These are phyloP conservation scores for Falco cherrug DNA, from an alignment of 2,797 vertebrate genomes.

Conservation along the genomic window DNA sequence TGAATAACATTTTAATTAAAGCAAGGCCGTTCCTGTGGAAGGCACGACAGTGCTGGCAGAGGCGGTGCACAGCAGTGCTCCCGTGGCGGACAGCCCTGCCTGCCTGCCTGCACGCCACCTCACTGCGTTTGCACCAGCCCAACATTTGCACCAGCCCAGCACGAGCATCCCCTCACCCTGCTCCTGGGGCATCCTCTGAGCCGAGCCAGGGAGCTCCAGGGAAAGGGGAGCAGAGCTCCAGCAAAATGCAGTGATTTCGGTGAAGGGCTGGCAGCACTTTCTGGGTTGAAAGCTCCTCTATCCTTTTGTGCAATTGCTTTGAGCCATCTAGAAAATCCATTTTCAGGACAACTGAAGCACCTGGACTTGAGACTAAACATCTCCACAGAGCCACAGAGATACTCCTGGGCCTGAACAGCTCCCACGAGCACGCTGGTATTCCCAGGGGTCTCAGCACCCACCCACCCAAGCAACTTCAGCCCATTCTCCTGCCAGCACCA, in stretches of 20 bases:
- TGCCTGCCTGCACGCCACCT: neutral
- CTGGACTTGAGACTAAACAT: neutral
- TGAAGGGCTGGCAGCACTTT: neutral
- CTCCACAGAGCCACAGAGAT: neutral
- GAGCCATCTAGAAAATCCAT: neutral
- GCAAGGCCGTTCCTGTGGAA: neutral
- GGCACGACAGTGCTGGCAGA: neutral
- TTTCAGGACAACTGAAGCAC: neutral
- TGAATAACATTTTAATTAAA: neutral
- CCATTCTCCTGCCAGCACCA: neutral
- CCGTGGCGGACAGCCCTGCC: neutral
- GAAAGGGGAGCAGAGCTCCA: neutral
- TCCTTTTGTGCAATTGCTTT: neutral
- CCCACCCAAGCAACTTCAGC: neutral
- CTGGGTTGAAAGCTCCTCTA: neutral
- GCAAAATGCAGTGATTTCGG: fast-evolving
- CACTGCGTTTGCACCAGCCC: neutral
- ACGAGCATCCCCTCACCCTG: neutral
- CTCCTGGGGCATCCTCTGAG: neutral
- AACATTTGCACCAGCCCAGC: neutral
- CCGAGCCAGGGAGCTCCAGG: neutral
- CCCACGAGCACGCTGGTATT: fast-evolving
- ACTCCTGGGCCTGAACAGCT: neutral
- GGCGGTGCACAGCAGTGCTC: neutral
- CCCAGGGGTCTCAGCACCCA: neutral